These are phyloP conservation scores for Myrmecobius fasciatus DNA, from an alignment of 2,113 vertebrate genomes.

Conservation along the genomic window DNA sequence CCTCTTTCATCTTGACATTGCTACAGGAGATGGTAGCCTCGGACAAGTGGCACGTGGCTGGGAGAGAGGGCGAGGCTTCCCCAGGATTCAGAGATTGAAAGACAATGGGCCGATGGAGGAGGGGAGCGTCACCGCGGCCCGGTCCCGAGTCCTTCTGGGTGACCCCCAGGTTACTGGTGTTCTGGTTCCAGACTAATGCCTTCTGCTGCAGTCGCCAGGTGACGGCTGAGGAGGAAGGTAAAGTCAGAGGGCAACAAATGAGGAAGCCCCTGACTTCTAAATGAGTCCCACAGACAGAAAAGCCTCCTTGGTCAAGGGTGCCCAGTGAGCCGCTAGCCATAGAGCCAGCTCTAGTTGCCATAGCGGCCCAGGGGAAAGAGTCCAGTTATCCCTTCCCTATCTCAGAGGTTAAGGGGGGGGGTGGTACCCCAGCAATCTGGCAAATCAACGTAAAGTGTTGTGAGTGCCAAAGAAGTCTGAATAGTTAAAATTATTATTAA, in stretches of 20 bases:
- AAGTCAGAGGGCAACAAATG: slow-evolving; percentile 1
- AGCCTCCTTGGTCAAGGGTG: not conserved
- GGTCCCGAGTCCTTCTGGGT: not conserved
- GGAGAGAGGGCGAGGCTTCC: slow-evolving; percentile 70
- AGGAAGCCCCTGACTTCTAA: not conserved
- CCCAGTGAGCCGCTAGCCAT: not conserved
- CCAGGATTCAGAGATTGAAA: not conserved
- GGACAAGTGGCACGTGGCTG: slow-evolving; percentile 79
- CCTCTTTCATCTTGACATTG: slow-evolving; percentile 80
- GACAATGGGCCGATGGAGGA: not conserved
- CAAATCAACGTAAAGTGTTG: not conserved
- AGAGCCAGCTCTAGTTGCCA: not conserved
- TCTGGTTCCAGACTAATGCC: not conserved
- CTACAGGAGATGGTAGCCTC: slow-evolving; percentile 82
- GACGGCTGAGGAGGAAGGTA: slow-evolving; percentile 12
- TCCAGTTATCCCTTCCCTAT: too few relatives aligned
- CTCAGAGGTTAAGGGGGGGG: too few relatives aligned
- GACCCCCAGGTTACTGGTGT: too few relatives aligned
- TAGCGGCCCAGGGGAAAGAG: not conserved
- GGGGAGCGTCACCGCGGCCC: not conserved
- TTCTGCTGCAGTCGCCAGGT: slow-evolving; percentile 59
- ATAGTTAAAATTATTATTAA: not conserved
- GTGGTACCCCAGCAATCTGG: too few relatives aligned
- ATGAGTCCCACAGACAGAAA: not conserved
- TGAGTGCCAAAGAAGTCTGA: not conserved